Conservation (phyloP, 1,140 invertebrate genomes). For the Drosophila ananassae region DNA sequence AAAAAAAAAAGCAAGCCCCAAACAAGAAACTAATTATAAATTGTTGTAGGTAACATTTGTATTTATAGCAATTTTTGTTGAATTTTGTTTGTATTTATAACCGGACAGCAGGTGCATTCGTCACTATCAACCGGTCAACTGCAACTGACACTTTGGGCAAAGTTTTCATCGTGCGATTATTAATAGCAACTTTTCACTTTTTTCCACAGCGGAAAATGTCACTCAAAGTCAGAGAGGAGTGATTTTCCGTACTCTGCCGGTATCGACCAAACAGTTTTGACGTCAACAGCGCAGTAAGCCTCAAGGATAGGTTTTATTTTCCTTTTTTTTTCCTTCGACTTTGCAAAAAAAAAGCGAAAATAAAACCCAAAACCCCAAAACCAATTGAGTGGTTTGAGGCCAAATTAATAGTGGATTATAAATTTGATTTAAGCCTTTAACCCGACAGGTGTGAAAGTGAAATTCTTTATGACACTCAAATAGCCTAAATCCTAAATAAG, state of each 20-base stretch:
- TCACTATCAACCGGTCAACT: slow-evolving; percentile 48
- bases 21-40: slow-evolving; percentile 15
- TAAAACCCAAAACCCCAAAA: slow-evolving; percentile 22
- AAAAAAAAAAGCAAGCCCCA: slow-evolving; percentile 3
- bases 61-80: slow-evolving; percentile 16
- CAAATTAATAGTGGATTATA: slow-evolving; percentile 55
- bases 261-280: slow-evolving; percentile 72
- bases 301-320: slow-evolving; percentile 24
- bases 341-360: slow-evolving; percentile 4
- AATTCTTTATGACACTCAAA: slow-evolving; percentile 49
- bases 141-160: slow-evolving; percentile 38
- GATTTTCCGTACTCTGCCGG: slow-evolving; percentile 42
- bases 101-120: slow-evolving; percentile 30
- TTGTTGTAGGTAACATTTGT: neutral
- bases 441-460: slow-evolving; percentile 57
- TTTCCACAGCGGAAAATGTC: slow-evolving; percentile 73
- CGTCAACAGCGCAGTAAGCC: slow-evolving; percentile 33
- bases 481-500: slow-evolving; percentile 37
- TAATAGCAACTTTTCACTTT: slow-evolving; percentile 81
- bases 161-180: slow-evolving; percentile 62
- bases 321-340: neutral
- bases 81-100: slow-evolving; percentile 2
- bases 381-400: slow-evolving; percentile 49
- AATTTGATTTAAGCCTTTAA: slow-evolving; percentile 34
- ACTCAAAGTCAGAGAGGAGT: slow-evolving; percentile 72